phyloP scores from a whole-genome alignment of 1,140 invertebrate species.

The Zaprionus nigranus region DNA sequence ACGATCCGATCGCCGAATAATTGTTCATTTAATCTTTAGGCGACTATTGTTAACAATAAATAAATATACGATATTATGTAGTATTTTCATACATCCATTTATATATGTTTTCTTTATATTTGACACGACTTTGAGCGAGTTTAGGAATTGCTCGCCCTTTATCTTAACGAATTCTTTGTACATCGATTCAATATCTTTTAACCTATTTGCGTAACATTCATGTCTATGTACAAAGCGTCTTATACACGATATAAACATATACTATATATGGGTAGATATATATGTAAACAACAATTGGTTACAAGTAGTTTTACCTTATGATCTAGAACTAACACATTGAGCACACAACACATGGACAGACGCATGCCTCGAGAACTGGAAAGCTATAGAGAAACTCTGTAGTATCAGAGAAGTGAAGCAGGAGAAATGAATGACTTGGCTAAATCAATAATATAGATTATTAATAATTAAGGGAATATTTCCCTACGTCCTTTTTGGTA shows the following conservation, averaged over 20 bases:
- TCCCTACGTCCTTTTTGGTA: neutral
- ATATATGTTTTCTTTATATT: constrained; percentile 42
- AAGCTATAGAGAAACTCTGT: neutral
- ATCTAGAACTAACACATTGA: constrained; percentile 53
- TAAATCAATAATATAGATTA: too few species aligned
- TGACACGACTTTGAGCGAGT: constrained; percentile 55
- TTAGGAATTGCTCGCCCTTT: constrained; percentile 19
- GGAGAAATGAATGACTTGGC: too few species aligned
- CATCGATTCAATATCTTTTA: constrained; percentile 47
- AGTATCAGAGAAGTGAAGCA: too few species aligned
- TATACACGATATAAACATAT: constrained; percentile 1
- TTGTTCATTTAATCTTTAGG: constrained; percentile 18
- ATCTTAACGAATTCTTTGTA: constrained; percentile 60
- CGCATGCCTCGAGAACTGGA: constrained; percentile 11
- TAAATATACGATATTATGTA: constrained; percentile 33
- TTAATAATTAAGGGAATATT: too few species aligned
- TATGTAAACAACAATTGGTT: constrained; percentile 35
- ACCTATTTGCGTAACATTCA: constrained; percentile 30
- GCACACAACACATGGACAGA: constrained; percentile 64
- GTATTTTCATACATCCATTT: constrained; percentile 52
- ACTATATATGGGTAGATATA: constrained; percentile 28
- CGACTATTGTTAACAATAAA: constrained; percentile 17
- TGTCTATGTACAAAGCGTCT: constrained; percentile 30
- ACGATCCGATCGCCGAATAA: constrained; percentile 1
- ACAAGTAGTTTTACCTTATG: constrained; percentile 11